These are phyloP conservation scores for Phortica variegata DNA, from an alignment of 1,140 invertebrate species.

Conservation along the genomic window DNA sequence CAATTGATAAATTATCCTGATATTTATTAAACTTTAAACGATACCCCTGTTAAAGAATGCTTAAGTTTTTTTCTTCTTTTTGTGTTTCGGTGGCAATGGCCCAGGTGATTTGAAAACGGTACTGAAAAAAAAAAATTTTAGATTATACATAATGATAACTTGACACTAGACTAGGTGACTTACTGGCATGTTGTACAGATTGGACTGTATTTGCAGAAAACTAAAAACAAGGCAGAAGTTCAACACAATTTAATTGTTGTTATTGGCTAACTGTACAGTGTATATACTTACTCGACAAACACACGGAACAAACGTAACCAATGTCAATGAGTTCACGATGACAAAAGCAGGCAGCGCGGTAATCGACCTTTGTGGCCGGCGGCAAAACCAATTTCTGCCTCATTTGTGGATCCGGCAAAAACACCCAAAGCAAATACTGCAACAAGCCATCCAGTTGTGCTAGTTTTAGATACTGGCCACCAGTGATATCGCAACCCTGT, in stretches of 20 bases:
- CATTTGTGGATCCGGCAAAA: constrained; percentile 79
- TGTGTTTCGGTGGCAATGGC: constrained; percentile 62
- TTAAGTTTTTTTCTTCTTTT: constrained; percentile 63
- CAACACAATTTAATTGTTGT: constrained; percentile 16
- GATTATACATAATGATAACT: constrained; percentile 3
- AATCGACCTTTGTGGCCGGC: constrained; percentile 88
- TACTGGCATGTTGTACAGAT: constrained; percentile 97
- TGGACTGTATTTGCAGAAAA: constrained; percentile 96
- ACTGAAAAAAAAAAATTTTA: constrained; percentile 58
- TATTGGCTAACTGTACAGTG: not conserved
- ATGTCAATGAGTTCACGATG: constrained; percentile 95
- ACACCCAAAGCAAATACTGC: constrained; percentile 95
- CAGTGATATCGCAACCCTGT: constrained; percentile 95
- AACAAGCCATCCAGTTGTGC: constrained; percentile 80
- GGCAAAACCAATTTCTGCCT: constrained; percentile 85
- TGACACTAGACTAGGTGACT: constrained; percentile 58
- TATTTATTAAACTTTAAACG: not conserved
- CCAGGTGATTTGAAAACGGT: constrained; percentile 70
- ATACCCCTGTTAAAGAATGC: not conserved
- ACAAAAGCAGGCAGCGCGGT: constrained; percentile 96
- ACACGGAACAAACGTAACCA: constrained; percentile 97
- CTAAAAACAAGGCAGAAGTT: constrained; percentile 65
- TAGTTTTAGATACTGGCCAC: constrained; percentile 83
- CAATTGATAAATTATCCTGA: constrained; percentile 1
- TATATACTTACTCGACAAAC: constrained; percentile 82